Evolutionary conservation across 2,888 invertebrate species (phyloP).

Genomic region (Thecophora atra): DNA sequence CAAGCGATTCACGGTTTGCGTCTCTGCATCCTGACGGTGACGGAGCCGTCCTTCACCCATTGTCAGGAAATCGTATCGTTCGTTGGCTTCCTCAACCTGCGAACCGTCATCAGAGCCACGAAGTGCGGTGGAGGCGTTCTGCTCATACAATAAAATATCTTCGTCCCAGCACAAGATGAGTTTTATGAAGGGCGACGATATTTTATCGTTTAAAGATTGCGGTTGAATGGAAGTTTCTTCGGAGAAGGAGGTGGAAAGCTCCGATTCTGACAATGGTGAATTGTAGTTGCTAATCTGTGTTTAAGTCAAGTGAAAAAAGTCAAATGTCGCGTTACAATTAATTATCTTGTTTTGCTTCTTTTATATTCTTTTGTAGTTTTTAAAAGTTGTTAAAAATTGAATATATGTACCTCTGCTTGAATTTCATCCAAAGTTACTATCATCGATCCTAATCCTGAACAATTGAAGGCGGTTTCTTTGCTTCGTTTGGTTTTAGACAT

Average conservation of each 20-base stretch:
- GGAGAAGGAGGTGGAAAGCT: not conserved
- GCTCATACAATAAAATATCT: conserved; percentile 72
- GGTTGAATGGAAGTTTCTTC: not conserved
- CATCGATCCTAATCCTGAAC: not conserved
- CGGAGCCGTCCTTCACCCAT: conserved; percentile 75
- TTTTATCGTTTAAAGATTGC: not conserved
- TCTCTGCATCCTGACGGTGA: conserved; percentile 72
- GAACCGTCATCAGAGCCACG: conserved; percentile 71
- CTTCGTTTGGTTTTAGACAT: not conserved
- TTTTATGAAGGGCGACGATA: conserved; percentile 67
- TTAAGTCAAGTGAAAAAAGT: too few species aligned
- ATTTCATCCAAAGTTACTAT: conserved; percentile 12
- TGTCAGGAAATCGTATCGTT: conserved; percentile 74
- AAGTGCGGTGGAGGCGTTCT: conserved; percentile 73
- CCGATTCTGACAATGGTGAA: not conserved
- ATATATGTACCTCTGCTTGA: conserved; percentile 20
- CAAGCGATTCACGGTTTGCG: conserved; percentile 73
- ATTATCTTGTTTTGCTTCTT: not conserved
- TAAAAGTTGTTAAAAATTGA: not conserved
- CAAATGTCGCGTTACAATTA: not conserved
- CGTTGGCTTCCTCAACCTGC: conserved; percentile 72
- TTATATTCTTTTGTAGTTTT: not conserved
- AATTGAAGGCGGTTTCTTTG: not conserved
- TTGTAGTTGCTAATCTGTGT: not conserved
- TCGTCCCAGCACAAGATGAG: conserved; percentile 75